A percentile compares a stretch with the other conserved stretches of the same genome.
These are phyloP conservation scores for Crepidodera aurea DNA, from an alignment of 2,888 invertebrate species.

Conservation along the genomic window DNA sequence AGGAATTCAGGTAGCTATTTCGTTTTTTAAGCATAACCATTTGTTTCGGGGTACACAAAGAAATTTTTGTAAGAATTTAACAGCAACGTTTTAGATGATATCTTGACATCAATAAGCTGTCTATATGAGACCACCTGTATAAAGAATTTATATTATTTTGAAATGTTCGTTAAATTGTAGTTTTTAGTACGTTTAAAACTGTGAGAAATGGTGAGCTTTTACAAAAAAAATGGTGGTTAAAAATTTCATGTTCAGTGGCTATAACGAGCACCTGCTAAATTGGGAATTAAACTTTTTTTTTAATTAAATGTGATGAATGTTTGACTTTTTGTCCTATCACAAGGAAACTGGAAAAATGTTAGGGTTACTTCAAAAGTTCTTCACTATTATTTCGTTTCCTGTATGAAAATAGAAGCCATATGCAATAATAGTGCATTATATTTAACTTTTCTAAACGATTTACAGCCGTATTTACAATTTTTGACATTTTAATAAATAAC, in stretches of 20 bases:
- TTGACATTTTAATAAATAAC: no score
- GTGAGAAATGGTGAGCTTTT: constrained; percentile 12
- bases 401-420: no score
- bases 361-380: background rate
- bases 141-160: constrained; percentile 30
- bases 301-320: constrained; percentile 17
- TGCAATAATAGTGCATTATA: no score
- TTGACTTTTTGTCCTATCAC: background rate
- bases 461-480: no score
- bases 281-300: constrained; percentile 3
- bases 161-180: constrained; percentile 21
- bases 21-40: constrained; percentile 25
- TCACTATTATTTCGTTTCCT: no score
- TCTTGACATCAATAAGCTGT: constrained; percentile 35
- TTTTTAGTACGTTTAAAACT: background rate
- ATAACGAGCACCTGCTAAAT: constrained; percentile 24
- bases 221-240: background rate
- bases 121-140: constrained; percentile 34
- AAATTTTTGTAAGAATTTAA: constrained; percentile 31
- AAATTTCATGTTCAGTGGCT: constrained; percentile 11
- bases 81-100: constrained; percentile 36
- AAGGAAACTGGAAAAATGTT: background rate
- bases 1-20: constrained; percentile 35
- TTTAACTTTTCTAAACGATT: no score
- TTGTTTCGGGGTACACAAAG: constrained; percentile 33